Evolutionary conservation across 2,797 vertebrate genomes (phyloP), one percentile per base, ranked within the genome.

Genomic region (Cottoperca gobio): DNA sequence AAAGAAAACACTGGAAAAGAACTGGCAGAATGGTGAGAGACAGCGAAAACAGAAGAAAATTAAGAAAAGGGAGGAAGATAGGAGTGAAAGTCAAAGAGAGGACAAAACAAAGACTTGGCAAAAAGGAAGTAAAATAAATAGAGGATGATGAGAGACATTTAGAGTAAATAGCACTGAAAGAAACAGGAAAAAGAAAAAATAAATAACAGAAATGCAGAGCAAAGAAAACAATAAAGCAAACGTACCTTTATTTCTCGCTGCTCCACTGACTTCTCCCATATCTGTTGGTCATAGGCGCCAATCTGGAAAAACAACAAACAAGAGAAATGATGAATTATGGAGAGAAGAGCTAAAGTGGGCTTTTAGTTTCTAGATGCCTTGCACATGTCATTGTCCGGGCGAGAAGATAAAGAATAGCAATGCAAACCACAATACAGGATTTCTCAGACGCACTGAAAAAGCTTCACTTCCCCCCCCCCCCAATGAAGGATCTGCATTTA

Each of bases 181-280:
- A 59, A 68, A 70, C 16, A 39, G 57, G 31, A 67, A 73, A 66
- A 69, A n/a, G n/a, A 17, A 2, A 17, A 24, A 2, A 31, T n/a
- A n/a, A 21, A 24, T 13, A 26, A 73, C 35, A 67, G 19, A 76
- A 17, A 78, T 16, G 48, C 13, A 43, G 10, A 26, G 37, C 5
- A 58, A 74, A n/a, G 62, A 40, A 11, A 53, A 52, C 12, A 23
- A 9, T 3, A 14, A 67, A 58, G 5, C 17, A 69, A 12, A 59
- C 66, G 8, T 92, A 99, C 98, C 98, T 99, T 99, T 86, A 99
- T 99, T 94, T 99, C 98, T 95, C 97, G 94, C 93, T 99, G 98
- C 84, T 99, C 98, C 92, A 99, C 97, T 53, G 98, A 99, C 93
- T 99, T 99, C 94, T 99, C 98, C 98, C 98, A 99, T 95, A 99